phyloP scores from a whole-genome alignment of 2,113 vertebrate genomes.

The Marmota monax region DNA sequence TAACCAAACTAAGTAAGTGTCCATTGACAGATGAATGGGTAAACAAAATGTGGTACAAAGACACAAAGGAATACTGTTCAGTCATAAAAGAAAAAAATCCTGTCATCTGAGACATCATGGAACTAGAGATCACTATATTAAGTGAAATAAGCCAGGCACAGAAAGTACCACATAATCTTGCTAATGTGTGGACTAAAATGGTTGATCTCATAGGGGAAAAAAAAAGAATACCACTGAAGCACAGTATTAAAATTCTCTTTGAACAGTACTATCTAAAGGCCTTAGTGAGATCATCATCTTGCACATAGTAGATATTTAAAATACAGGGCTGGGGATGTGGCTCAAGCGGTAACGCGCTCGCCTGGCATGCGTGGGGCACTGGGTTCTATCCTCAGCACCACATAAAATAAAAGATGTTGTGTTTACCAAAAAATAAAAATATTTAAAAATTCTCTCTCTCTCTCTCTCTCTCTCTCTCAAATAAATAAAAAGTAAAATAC shows the following conservation, averaged over 20 bases:
- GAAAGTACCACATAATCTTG: not conserved
- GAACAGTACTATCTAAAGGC: not conserved
- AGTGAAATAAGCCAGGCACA: not conserved
- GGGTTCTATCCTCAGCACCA: too few species aligned
- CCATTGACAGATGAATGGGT: not conserved
- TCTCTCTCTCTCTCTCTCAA: too few species aligned
- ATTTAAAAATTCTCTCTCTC: too few species aligned
- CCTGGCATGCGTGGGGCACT: too few species aligned
- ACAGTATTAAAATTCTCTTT: not conserved
- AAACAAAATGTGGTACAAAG: not conserved
- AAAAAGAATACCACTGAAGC: not conserved
- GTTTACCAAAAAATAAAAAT: too few species aligned
- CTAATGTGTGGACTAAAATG: not conserved
- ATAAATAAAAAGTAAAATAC: too few species aligned
- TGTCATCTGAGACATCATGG: not conserved
- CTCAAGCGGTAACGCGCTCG: too few species aligned
- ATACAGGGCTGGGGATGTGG: not conserved
- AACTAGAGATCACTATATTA: not conserved
- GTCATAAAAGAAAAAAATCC: not conserved
- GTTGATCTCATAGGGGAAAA: not conserved
- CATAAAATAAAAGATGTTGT: too few species aligned
- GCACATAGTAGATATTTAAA: slow-evolving; percentile 24
- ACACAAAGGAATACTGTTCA: not conserved
- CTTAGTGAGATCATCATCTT: slow-evolving; percentile 18
- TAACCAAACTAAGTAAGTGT: not conserved